These are phyloP conservation scores for Xenentodon cancila DNA, from an alignment of 2,797 vertebrate genomes.

Conservation along the genomic window DNA sequence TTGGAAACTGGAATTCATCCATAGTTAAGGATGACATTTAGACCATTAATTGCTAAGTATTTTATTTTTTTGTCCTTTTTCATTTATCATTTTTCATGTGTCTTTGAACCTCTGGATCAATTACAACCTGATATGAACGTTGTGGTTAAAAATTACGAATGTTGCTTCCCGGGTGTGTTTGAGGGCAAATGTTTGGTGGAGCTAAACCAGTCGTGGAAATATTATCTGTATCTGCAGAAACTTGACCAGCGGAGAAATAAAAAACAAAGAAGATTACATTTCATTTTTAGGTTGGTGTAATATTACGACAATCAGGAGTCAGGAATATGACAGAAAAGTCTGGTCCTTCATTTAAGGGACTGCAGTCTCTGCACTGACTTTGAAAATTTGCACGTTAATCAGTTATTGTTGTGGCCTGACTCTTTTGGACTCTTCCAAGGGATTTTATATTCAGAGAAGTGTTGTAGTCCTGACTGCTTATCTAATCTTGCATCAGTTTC, in stretches of 20 bases:
- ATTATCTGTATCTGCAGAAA: too few relatives aligned
- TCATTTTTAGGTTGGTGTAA: constrained; percentile 86
- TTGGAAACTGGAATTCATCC: constrained; percentile 88
- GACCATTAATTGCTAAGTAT: too few relatives aligned
- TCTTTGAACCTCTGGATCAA: too few relatives aligned
- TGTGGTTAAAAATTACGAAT: too few relatives aligned
- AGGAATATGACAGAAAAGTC: constrained; percentile 67
- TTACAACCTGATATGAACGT: too few relatives aligned
- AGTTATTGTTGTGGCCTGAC: constrained; percentile 70
- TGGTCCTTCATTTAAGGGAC: constrained; percentile 75
- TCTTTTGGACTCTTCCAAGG: constrained; percentile 10
- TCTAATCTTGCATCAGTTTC: constrained; percentile 21
- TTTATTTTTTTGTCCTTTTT: not conserved
- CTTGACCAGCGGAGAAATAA: not conserved
- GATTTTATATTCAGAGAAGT: constrained; percentile 14
- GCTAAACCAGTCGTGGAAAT: too few relatives aligned
- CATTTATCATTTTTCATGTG: too few relatives aligned
- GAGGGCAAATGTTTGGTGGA: too few relatives aligned
- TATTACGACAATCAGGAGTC: constrained; percentile 91
- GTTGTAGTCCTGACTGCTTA: constrained; percentile 14
- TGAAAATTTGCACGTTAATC: constrained; percentile 77
- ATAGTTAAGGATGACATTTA: constrained; percentile 83
- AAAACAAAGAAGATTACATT: constrained; percentile 35
- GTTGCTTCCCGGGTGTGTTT: too few relatives aligned
- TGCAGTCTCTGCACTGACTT: constrained; percentile 85